phyloP scores from a whole-genome alignment of 2,888 invertebrate genomes.

The Eilema caniola region DNA sequence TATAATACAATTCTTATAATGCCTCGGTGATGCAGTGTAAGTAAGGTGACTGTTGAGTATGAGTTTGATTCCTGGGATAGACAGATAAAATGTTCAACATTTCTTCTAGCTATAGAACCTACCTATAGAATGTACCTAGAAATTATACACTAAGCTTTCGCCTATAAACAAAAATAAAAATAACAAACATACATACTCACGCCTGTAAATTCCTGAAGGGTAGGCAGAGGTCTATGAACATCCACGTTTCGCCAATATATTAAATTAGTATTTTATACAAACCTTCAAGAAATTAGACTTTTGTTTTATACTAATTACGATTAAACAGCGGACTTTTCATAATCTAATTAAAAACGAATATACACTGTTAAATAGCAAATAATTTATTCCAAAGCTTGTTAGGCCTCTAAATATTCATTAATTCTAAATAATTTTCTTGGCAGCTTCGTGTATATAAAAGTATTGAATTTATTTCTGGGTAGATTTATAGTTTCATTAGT shows the following conservation, averaged over 20 bases:
- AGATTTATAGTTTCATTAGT: no score
- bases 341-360: not conserved
- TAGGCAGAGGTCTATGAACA: no score
- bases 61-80: not conserved
- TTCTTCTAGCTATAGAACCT: no score
- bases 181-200: no score
- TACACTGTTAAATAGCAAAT: no score
- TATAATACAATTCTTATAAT: not conserved
- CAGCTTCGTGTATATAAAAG: not conserved
- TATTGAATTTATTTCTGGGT: no score
- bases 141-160: no score
- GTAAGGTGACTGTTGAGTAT: not conserved
- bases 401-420: no score
- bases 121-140: no score
- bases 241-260: no score
- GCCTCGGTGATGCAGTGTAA: not conserved
- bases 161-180: no score
- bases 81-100: not conserved
- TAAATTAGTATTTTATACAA: not conserved
- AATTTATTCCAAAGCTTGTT: not conserved
- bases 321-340: not conserved
- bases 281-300: not conserved
- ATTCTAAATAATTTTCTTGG: not conserved
- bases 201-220: no score
- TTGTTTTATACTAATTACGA: not conserved